Conservation (phyloP, 2,888 invertebrate genomes). For the Anagyrus pseudococci region DNA sequence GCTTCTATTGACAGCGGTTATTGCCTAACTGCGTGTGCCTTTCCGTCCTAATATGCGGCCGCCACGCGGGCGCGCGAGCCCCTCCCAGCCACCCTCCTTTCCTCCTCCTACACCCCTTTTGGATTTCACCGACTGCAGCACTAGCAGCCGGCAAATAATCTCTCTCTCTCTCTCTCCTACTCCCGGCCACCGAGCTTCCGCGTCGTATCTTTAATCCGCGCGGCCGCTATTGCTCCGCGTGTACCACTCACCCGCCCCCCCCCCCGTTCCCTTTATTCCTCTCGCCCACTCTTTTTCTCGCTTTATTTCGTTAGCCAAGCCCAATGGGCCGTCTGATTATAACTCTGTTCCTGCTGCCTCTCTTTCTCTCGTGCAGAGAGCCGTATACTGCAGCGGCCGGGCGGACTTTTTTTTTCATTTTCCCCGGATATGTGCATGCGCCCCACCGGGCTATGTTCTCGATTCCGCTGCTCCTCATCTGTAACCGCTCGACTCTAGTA, state of each 20-base stretch:
- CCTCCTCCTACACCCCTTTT: background rate
- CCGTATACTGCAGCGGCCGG: background rate
- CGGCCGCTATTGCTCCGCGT: conserved; percentile 3
- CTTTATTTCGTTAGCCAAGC: conserved; percentile 27
- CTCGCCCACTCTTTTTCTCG: conserved; percentile 5
- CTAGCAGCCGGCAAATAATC: conserved; percentile 51
- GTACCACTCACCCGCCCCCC: background rate
- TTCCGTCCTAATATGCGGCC: conserved; percentile 60
- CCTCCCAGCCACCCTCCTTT: conserved; percentile 8
- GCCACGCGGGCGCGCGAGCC: conserved; percentile 52
- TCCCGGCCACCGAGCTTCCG: too few species aligned
- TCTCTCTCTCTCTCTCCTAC: conserved; percentile 31
- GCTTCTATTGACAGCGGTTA: conserved; percentile 63
- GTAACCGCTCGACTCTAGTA: too few species aligned
- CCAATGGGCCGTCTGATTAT: background rate
- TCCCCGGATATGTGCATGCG: conserved; percentile 10
- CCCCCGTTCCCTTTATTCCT: conserved; percentile 50
- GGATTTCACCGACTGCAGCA: background rate
- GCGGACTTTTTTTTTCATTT: conserved; percentile 19
- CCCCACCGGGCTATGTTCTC: background rate
- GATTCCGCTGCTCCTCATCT: too few species aligned
- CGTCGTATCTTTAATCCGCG: conserved; percentile 59
- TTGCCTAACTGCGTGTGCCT: conserved; percentile 59
- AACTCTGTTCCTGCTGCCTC: background rate
- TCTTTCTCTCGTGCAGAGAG: background rate